A percentile compares a stretch with the other conserved stretches of the same genome.
phyloP scores from a whole-genome alignment of 1,140 invertebrate species.

The Drosophila oshimai region DNA sequence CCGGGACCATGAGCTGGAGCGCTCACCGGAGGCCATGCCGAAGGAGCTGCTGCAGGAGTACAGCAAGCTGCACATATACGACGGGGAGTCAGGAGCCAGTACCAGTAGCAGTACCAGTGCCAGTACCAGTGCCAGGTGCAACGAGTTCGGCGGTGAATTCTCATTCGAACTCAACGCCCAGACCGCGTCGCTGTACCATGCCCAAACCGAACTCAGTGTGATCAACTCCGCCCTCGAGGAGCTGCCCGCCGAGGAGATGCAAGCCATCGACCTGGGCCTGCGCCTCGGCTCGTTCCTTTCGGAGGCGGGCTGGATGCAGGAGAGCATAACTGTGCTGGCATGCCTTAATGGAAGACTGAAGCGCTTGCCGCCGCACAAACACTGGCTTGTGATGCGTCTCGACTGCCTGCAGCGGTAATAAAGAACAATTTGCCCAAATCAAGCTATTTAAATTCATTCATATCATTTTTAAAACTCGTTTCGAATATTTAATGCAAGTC shows the following conservation, averaged over 20 bases:
- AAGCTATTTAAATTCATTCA: neutral
- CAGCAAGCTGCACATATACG: neutral
- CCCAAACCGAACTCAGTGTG: neutral
- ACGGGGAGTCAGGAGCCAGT: neutral
- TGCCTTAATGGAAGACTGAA: conserved; percentile 86
- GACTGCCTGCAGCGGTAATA: conserved; percentile 89
- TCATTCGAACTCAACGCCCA: no score
- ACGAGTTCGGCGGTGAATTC: neutral
- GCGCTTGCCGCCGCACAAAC: conserved; percentile 80
- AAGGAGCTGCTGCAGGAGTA: no score
- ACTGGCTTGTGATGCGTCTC: conserved; percentile 84
- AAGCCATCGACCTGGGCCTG: conserved; percentile 85
- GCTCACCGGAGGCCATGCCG: neutral
- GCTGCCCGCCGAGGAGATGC: conserved; percentile 2
- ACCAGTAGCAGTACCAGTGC: neutral
- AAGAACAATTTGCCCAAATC: no score
- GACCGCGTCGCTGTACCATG: no score
- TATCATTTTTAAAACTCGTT: no score
- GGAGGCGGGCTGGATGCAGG: conserved; percentile 92
- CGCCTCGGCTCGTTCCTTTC: conserved; percentile 90
- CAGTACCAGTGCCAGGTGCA: neutral
- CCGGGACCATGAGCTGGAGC: neutral
- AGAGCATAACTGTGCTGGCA: conserved; percentile 88
- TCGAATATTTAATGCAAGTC: no score
- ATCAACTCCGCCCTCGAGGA: neutral